Percentiles rank a stretch among this genome's conserved stretches.
Conservation (phyloP, 1,140 invertebrate genomes). For the Cydia strobilella region DNA sequence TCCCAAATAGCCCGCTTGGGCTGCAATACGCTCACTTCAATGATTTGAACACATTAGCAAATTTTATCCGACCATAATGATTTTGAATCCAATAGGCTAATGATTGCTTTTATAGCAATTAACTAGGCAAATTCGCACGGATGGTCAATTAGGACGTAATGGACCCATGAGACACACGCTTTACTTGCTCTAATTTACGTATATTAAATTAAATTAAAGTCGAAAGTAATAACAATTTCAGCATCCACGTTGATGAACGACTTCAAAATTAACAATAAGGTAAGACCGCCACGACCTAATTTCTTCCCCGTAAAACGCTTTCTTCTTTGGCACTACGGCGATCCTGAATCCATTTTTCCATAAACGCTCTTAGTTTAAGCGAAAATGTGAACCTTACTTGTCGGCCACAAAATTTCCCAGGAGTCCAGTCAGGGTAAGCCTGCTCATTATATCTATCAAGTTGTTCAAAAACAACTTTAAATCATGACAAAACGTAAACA, state of each 20-base stretch:
- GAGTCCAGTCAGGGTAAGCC: conserved; percentile 38
- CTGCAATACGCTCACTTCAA: not conserved
- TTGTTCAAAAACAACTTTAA: conserved; percentile 33
- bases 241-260: conserved; percentile 39
- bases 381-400: conserved; percentile 38
- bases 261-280: conserved; percentile 23
- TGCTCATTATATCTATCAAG: conserved; percentile 38
- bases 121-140: not conserved
- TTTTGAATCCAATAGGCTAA: conserved; percentile 1
- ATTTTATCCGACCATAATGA: conserved; percentile 6
- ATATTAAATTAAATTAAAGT: conserved; percentile 1
- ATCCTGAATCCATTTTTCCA: conserved; percentile 33
- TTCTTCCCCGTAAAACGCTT: conserved; percentile 16
- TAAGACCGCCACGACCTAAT: not conserved
- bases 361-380: conserved; percentile 29
- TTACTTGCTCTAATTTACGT: not conserved
- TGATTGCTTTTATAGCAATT: conserved; percentile 3
- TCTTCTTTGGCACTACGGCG: not conserved
- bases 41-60: not conserved
- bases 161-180: conserved; percentile 33
- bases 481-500: conserved; percentile 17
- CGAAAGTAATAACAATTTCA: not conserved
- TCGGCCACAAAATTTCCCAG: conserved; percentile 42
- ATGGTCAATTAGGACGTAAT: conserved; percentile 5
- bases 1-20: not conserved